A percentile compares a stretch with the other conserved stretches of the same genome.
Evolutionary conservation across 2,113 vertebrate species (phyloP).

Genomic region (Neolamprologus kungweensis): DNA sequence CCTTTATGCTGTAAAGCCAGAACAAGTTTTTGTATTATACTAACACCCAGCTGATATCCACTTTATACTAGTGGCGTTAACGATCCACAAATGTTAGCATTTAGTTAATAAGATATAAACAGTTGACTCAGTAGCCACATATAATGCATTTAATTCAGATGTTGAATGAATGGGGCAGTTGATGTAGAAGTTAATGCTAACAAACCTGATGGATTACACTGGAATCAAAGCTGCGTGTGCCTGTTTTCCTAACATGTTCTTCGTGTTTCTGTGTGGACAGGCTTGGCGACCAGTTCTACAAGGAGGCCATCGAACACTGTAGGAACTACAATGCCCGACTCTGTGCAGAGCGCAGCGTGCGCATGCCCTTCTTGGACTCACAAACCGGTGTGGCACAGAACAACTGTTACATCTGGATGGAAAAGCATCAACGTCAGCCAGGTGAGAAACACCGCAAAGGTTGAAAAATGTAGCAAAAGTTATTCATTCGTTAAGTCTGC

Average conservation of each 20-base stretch:
- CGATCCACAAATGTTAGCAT: background rate
- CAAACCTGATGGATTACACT: background rate
- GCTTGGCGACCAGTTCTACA: slow-evolving; percentile 97
- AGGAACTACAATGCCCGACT: slow-evolving; percentile 95
- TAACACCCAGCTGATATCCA: background rate
- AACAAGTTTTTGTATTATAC: background rate
- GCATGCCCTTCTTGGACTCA: slow-evolving; percentile 94
- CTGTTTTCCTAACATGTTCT: background rate
- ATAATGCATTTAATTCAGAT: background rate
- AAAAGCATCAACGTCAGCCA: slow-evolving; percentile 90
- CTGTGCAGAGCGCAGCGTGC: slow-evolving; percentile 92
- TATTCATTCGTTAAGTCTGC: background rate
- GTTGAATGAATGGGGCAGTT: background rate
- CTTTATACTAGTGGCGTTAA: background rate
- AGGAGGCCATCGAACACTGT: slow-evolving; percentile 96
- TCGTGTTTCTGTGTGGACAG: slow-evolving; percentile 43
- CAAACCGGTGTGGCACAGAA: slow-evolving; percentile 97
- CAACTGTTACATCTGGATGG: slow-evolving; percentile 99
- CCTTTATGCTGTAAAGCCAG: background rate
- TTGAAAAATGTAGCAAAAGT: background rate
- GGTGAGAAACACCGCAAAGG: slow-evolving; percentile 62
- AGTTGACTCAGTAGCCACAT: background rate
- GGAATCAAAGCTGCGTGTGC: background rate
- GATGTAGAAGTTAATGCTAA: background rate
- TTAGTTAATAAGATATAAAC: background rate